Base-by-base conservation (phyloP, 2,888 invertebrate species). In the Eremobia ochroleuca region DNA sequence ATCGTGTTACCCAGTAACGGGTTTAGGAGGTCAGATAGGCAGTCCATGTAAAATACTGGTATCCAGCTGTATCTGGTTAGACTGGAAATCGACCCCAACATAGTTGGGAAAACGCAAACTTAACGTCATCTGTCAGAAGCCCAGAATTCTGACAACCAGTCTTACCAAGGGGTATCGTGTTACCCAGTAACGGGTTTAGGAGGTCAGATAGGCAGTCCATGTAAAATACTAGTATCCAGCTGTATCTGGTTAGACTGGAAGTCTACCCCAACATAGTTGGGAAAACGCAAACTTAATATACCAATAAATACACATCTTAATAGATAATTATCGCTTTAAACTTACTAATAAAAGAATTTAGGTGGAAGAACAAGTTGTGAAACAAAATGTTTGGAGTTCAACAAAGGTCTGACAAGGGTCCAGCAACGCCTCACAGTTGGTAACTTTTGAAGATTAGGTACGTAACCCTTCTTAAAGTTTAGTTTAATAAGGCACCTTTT, bases 361-460 rank as follows among this genome's bases (percentile, higher is more conserved):
- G 76, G 72, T 82, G 77, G 81, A 87, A 88, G 79, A 91, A 88
- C 91, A 91, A 93, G 90, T 92, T 91, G 82, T 79, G 81, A 90
- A 90, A 88, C 87, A 84, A 91, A 87, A 88, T 90, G 89, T 91
- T 91, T 69, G 69, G 83, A 92, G 91, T 91, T 93, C 90, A 91
- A 91, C 90, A 87, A 89, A 91, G 90, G 89, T 89, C 90, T 92
- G 94, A 94, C 92, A 92, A 93, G 94, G 94, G 94, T 93, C 88
- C 83, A 91, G 88, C 88, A 90, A 87, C 87, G 87, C 81, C 86
- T 86, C 83, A 83, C 87, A 86, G 86, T 88, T 85, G 84, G 87
- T 86, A 92, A 94, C 91, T 94, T 90, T 88, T 82, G 88, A 92
- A 93, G 93, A 94, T 94, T 92, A 68, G 58, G 25, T 67, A 93